These are phyloP conservation scores for Drosophila parabipectinata DNA, from an alignment of 1,140 invertebrate genomes.

Conservation along the genomic window DNA sequence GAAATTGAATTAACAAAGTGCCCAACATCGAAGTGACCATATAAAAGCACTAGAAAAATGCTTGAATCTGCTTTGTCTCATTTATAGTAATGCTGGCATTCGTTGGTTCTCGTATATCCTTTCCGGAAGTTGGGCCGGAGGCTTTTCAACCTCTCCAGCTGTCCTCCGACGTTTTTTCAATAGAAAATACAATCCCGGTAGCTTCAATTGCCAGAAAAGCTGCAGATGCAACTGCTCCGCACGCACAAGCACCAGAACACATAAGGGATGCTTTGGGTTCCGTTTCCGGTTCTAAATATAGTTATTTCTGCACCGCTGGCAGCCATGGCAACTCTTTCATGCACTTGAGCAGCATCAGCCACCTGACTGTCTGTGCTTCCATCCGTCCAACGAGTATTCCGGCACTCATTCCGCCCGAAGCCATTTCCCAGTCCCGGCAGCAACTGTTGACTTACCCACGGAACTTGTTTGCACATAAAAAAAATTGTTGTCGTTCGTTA, in stretches of 20 bases:
- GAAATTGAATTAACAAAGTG: constrained; percentile 26
- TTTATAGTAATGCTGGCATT: constrained; percentile 25
- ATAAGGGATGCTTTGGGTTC: constrained; percentile 50
- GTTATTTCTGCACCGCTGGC: constrained; percentile 61
- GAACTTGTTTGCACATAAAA: constrained; percentile 17
- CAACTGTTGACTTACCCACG: constrained; percentile 50
- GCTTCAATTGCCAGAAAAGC: constrained; percentile 58
- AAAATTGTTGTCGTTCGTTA: not conserved
- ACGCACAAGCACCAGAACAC: constrained; percentile 14
- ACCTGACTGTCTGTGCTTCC: constrained; percentile 33
- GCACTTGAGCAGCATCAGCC: constrained; percentile 54
- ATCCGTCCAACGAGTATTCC: constrained; percentile 9
- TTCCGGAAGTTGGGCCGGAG: constrained; percentile 2
- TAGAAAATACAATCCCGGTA: constrained; percentile 46
- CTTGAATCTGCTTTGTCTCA: constrained; percentile 23
- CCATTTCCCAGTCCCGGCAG: constrained; percentile 37
- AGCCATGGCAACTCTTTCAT: constrained; percentile 57
- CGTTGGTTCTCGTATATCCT: constrained; percentile 15
- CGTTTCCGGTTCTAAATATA: constrained; percentile 66
- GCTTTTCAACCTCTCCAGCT: constrained; percentile 11
- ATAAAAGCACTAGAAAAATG: not conserved
- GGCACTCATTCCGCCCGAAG: constrained; percentile 29
- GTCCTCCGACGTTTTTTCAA: constrained; percentile 26
- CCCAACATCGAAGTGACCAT: constrained; percentile 1
- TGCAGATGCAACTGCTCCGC: constrained; percentile 29